A percentile compares a stretch with the other conserved stretches of the same genome.
Evolutionary conservation across 1,140 invertebrate species (phyloP).

Genomic region (Gonioctena quinquepunctata): DNA sequence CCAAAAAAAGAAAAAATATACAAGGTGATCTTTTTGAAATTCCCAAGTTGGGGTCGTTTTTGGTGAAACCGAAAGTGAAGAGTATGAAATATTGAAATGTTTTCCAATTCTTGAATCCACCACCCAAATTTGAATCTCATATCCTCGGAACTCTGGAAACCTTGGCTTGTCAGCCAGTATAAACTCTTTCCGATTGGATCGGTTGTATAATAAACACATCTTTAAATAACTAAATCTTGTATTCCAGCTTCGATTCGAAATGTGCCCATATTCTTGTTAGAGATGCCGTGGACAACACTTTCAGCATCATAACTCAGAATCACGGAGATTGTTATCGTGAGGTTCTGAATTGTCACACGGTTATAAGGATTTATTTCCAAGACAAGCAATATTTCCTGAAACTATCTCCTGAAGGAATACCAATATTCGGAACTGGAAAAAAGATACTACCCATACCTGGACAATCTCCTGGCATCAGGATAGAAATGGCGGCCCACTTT

Average conservation of each 20-base stretch:
- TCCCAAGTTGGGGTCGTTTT: too few species aligned
- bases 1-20: too few species aligned
- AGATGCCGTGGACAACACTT: constrained; percentile 67
- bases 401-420: constrained; percentile 59
- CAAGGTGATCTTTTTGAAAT: too few species aligned
- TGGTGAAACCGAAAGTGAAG: too few species aligned
- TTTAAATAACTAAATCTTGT: too few species aligned
- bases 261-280: constrained; percentile 70
- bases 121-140: too few species aligned
- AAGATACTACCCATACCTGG: constrained; percentile 69
- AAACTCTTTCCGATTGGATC: too few species aligned
- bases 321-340: constrained; percentile 53
- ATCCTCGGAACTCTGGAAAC: too few species aligned
- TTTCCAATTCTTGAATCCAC: too few species aligned
- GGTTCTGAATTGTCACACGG: constrained; percentile 60
- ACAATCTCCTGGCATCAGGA: constrained; percentile 68
- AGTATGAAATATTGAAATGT: too few species aligned
- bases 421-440: constrained; percentile 60
- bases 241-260: constrained; percentile 63
- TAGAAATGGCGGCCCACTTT: constrained; percentile 70
- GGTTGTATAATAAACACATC: too few species aligned
- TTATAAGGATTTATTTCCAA: constrained; percentile 69
- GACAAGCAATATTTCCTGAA: constrained; percentile 69
- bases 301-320: constrained; percentile 66
- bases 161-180: too few species aligned